Percentiles rank a stretch among this genome's conserved stretches.
Conservation (phyloP, 2,113 vertebrate genomes). For the Cichladusa arquata region DNA sequence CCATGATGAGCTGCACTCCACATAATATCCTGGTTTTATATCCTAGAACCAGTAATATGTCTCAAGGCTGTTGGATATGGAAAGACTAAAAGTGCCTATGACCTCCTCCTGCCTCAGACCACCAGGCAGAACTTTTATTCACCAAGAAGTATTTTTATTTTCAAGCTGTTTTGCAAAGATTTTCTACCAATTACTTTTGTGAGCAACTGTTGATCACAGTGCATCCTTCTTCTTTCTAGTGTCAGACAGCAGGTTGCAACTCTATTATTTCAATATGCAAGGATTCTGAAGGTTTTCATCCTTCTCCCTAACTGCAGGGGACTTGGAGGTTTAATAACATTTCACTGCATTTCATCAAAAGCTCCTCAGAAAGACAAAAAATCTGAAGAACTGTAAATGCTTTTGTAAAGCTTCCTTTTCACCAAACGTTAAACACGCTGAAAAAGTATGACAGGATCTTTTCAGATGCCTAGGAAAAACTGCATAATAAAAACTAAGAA, state of each 20-base stretch:
- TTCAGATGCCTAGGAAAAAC: not conserved
- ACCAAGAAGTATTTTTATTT: not conserved
- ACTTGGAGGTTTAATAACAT: not conserved
- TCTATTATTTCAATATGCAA: not conserved
- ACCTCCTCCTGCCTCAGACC: not conserved
- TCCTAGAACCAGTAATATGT: not conserved
- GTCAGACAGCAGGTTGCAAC: not conserved
- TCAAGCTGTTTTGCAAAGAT: not conserved
- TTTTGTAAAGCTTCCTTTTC: not conserved
- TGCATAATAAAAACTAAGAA: not conserved
- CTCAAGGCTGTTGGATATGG: not conserved
- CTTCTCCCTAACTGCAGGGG: not conserved
- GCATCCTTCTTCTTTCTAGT: not conserved
- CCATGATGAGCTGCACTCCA: not conserved
- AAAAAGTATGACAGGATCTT: not conserved
- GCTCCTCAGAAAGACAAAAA: not conserved
- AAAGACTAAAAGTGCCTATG: not conserved
- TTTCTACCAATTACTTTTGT: not conserved
- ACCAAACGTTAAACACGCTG: not conserved
- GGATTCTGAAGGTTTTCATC: not conserved
- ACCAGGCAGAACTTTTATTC: not conserved
- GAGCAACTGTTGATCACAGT: not conserved
- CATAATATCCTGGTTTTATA: not conserved
- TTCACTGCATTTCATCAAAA: not conserved
- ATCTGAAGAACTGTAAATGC: too few species aligned